Base-by-base conservation (phyloP, 1,140 invertebrate species). In the Caerostris darwini region DNA sequence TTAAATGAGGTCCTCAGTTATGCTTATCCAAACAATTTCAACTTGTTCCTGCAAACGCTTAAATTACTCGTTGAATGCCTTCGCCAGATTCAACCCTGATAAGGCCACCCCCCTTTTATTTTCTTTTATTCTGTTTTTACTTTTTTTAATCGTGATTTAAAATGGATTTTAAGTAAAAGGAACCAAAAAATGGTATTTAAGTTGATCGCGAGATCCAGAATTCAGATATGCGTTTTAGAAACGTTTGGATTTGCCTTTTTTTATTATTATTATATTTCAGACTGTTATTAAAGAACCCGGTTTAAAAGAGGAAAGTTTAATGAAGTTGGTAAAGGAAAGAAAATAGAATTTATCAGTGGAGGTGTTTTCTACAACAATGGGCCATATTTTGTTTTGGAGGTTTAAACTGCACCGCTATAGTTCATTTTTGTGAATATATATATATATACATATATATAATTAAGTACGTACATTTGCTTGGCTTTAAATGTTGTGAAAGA, bases 1-100 rank as follows among this genome's bases (percentile, higher is more conserved):
- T 83, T 93, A 93, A 93, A 93, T 93, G 92, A 83, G 54, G 7
- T n/a, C 92, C 83, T 93, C 92, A 93, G 87, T 93, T 93, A 93
- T 87, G 85, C 92, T 93, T 93, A 93, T 86, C 92, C 92, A 93
- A 93, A 93, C 92, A 93, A 93, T 93, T 93, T 87, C 67, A 87
- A 93, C 92, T 86, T 86, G 92, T 87, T 59, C 54, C 58, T 12
- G 59, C n/a, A 69, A 59, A 81, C 50, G 69, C 56, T 56, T 90
- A 90, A 90, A 90, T 90, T 90, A 59, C 89, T 57, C 14, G 57
- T 10, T 59, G 59, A 87, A 87, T 57, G 85, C 85, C n/a, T 61
- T 87, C 34, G n/a, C 19, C n/a, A 59, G 85, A 87, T 87, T 64
- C 58, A 6, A n/a, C 56, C 14, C 69, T 53, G 85, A 87, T 87